A percentile compares a stretch with the other conserved stretches of the same genome.
phyloP scores from a whole-genome alignment of 1,140 invertebrate species.

The Apis mellifera region Amel_HAv3.1 CM009943.2:3466001-3466500 shows the following conservation, averaged over 20 bases:
- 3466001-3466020: too few relatives aligned
- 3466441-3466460: constrained; percentile 65
- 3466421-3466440: constrained; percentile 34
- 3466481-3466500: constrained; percentile 57
- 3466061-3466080: too few relatives aligned
- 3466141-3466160: neutral
- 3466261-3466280: neutral
- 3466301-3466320: neutral
- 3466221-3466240: neutral
- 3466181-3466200: neutral
- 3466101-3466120: too few relatives aligned
- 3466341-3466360: constrained; percentile 8
- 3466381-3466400: neutral
- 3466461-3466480: constrained; percentile 53
- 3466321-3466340: neutral
- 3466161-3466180: neutral
- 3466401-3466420: neutral
- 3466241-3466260: neutral
- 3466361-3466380: constrained; percentile 16
- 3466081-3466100: too few relatives aligned
- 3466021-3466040: too few relatives aligned
- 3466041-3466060: too few relatives aligned
- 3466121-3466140: neutral
- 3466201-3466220: neutral
- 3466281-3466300: neutral